Conservation (phyloP, 2,113 vertebrate species). For the Aphelocoma coerulescens region DNA sequence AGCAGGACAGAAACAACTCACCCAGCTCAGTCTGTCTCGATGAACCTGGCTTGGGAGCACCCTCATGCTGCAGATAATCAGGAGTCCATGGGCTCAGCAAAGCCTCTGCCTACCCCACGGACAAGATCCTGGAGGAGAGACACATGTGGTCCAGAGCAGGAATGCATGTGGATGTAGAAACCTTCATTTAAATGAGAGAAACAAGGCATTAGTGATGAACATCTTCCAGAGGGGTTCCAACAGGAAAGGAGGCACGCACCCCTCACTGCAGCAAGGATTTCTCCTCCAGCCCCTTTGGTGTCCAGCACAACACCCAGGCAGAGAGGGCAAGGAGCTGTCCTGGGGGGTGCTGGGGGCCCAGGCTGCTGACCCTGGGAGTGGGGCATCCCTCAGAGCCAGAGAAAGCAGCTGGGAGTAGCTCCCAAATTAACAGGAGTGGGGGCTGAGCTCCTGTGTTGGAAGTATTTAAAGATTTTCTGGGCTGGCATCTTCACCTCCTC, state of each 20-base stretch:
- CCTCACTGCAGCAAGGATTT: not conserved
- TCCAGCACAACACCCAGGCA: not conserved
- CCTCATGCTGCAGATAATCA: fast-evolving
- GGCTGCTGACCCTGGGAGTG: not conserved
- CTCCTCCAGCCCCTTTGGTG: not conserved
- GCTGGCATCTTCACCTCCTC: slow-evolving; percentile 8
- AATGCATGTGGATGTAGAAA: not conserved
- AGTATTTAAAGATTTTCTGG: slow-evolving; percentile 24
- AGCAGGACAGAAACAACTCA: not conserved
- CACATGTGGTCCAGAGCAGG: not conserved
- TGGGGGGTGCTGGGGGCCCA: not conserved
- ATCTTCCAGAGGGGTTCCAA: not conserved
- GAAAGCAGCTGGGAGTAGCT: not conserved
- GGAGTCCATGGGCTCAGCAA: not conserved
- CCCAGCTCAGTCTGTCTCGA: fast-evolving
- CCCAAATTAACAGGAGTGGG: slow-evolving; percentile 13
- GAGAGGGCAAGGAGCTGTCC: not conserved
- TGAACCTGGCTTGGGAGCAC: not conserved
- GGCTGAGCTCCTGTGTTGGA: not conserved
- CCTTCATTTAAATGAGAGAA: not conserved
- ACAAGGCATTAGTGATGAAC: not conserved
- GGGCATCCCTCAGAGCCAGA: not conserved
- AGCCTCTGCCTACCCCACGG: not conserved
- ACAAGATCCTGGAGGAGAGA: not conserved
- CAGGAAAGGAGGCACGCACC: not conserved